These are phyloP conservation scores for Lontra canadensis DNA, from an alignment of 2,113 vertebrate genomes.

Conservation along the genomic window DNA sequence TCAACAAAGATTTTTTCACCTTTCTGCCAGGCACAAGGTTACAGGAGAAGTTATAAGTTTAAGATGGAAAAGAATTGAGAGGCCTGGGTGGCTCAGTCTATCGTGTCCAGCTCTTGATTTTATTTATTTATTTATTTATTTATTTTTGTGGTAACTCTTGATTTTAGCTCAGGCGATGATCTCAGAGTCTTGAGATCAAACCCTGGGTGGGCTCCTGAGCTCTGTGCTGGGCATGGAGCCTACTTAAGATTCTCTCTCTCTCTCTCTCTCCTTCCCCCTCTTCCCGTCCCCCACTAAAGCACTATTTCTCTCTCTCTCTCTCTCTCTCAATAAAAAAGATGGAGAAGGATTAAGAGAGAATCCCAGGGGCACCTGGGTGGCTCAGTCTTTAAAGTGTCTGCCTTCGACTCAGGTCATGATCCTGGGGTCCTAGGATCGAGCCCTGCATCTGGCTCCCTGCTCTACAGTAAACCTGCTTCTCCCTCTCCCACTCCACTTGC, in stretches of 20 bases:
- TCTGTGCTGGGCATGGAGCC: not conserved
- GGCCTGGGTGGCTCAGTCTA: not conserved
- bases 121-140: no score
- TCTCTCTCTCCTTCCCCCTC: no score
- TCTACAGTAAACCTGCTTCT: no score
- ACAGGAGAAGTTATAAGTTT: conserved; percentile 39
- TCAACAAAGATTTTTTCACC: not conserved
- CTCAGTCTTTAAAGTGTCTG: no score
- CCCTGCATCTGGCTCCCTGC: no score
- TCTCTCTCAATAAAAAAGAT: not conserved
- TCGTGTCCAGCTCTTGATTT: not conserved
- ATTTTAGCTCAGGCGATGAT: not conserved
- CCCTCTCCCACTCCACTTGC: no score
- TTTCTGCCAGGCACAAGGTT: not conserved
- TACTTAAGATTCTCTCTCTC: not conserved
- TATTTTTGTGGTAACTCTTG: not conserved
- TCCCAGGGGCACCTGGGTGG: no score
- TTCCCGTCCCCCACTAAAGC: no score
- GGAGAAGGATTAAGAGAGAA: conserved; percentile 31
- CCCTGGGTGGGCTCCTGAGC: no score
- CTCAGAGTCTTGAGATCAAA: not conserved
- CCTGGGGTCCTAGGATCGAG: no score
- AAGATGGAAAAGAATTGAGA: not conserved
- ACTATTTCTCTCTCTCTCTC: not conserved
- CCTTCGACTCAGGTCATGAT: no score